Evolutionary conservation across 1,140 invertebrate genomes (phyloP), one percentile per base, ranked within the genome.

Genomic region (Heliconius hewitsoni): DNA sequence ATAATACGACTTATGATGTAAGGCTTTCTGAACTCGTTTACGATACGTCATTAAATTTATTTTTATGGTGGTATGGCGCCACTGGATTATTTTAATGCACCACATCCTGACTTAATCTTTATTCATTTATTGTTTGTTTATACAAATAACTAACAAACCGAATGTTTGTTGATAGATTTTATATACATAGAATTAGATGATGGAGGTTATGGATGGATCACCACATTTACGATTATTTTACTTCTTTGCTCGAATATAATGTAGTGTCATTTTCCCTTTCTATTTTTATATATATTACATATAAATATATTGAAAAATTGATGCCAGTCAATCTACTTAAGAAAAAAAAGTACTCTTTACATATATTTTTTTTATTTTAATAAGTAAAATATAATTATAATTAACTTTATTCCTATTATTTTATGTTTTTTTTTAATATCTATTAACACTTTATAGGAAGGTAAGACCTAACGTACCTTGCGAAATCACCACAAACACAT

Each of bases 51-150:
- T 78, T 81, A 81, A 78, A 6, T 55, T 81, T 81, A 57, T 50
- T 81, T 77, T 81, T 81, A 78, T 78, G 46, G 18, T 27, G 23
- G 39, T 72, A 73, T 78, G 80, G 80, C 80, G 80, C 80, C 80
- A 27, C 57, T 60, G 73, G 13, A 78, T 77, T 66, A 75, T 71
- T 78, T 74, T 71, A 75, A 75, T 81, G 76, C 71, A 79, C 76
- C 79, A 55, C 75, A 71, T 60, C 55, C 39, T 42, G 50, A 55
- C 66, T 77, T 66, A 16, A 76, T 71, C 13, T 81, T n/a, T 57
- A 77, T 71, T 37, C 42, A 46, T 76, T 79, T 66, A 66, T 66
- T 66, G 60, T 66, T 18, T 66, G 60, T 66, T 66, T 66, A 66
- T 66, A 30, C 27, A 27, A 30, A 30, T 30, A 66, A 66, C 27